Evolutionary conservation across 1,140 invertebrate species (phyloP).

Genomic region (Penaeus indicus): DNA sequence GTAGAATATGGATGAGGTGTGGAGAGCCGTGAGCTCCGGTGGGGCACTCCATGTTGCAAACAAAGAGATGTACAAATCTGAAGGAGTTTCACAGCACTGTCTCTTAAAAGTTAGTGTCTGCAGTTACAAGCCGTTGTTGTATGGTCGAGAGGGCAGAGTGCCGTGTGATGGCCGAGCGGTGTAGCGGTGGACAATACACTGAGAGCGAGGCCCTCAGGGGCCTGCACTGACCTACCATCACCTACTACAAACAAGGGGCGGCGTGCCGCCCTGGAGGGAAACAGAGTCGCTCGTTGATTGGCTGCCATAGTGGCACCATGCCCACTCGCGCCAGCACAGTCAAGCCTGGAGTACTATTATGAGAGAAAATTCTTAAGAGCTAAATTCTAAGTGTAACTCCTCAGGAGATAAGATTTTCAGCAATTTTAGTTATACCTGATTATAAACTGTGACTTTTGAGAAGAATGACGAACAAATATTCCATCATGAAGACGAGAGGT

Average conservation of each 20-base stretch:
- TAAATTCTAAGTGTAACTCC: constrained; percentile 52
- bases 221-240: constrained; percentile 28
- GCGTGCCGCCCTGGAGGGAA: constrained; percentile 52
- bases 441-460: constrained; percentile 15
- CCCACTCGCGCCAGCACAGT: constrained; percentile 60
- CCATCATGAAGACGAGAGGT: too few relatives aligned
- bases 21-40: constrained; percentile 18
- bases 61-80: constrained; percentile 59
- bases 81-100: constrained; percentile 61
- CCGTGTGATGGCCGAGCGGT: neutral
- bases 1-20: constrained; percentile 25
- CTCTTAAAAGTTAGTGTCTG: constrained; percentile 62
- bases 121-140: constrained; percentile 61
- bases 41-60: constrained; percentile 45
- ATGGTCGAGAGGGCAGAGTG: constrained; percentile 33
- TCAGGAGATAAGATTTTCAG: constrained; percentile 58
- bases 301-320: constrained; percentile 33
- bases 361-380: constrained; percentile 46
- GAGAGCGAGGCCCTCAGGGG: constrained; percentile 5
- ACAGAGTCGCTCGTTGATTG: constrained; percentile 44
- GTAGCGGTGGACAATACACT: constrained; percentile 34
- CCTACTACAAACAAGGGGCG: constrained; percentile 41
- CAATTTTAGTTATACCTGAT: constrained; percentile 60
- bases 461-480: too few relatives aligned
- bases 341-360: constrained; percentile 63